Evolutionary conservation across 1,140 invertebrate genomes (phyloP), one percentile per base, ranked within the genome.

Genomic region (Drosophila biarmipes): DNA sequence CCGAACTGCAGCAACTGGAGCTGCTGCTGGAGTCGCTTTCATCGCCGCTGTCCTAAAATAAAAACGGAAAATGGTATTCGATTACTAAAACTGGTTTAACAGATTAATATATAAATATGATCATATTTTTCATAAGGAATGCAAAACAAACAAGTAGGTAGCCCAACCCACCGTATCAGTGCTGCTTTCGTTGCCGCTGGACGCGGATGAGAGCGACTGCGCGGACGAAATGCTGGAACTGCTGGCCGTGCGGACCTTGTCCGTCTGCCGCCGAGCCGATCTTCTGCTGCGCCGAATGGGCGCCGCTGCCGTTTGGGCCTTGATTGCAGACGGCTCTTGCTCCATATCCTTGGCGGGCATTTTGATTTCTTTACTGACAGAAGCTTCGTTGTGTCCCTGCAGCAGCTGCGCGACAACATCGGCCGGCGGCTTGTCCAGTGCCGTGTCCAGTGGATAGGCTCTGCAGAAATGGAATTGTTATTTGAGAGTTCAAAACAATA

Each of bases 361-460:
- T 11, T 34, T n/a, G 17, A 27, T 21, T 27, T 73, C 58, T n/a
- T 62, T 67, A 19, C 21, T 43, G 21, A 55, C 53, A 21, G 27
- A 7, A 8, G 34, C 31, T 19, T 15, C 42, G 43, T 21, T 56
- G 10, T 34, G 38, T 6, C 38, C 19, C 40, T 45, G 29, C 27
- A 45, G 19, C 8, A 48, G 43, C 64, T 94, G 92, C n/a, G 93
- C 49, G 8, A 61, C 21, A 21, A 92, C 87, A 91, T 61, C 94
- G 93, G 14, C 93, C 14, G 96, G 96, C 68, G 96, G 96, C 68
- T 96, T 95, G 80, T 96, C 96, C 46, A 98, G 80, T 53, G 97
- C 96, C 8, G 98, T 98, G 91, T 98, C 98, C 14, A 99, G 74
- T 4, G 98, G 98, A 92, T 98, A 96, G 90, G 93, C 93, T 80